Conservation (phyloP, 2,113 vertebrate species). For the Murina feae region DNA sequence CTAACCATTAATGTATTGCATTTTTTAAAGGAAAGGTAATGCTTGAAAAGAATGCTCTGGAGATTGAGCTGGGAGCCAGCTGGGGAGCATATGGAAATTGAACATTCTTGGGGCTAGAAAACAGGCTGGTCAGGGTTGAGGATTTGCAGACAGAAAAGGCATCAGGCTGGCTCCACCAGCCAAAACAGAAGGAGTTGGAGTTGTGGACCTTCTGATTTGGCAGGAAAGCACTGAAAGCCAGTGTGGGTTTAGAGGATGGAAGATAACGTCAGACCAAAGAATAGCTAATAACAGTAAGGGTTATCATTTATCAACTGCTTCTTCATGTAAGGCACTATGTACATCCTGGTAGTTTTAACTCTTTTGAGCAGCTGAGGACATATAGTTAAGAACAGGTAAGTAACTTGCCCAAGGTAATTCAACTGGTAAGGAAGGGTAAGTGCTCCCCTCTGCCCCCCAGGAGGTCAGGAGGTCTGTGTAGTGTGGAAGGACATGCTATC, state of each 20-base stretch:
- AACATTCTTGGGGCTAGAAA: conserved; percentile 22
- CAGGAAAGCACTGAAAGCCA: not conserved
- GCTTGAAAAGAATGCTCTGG: conserved; percentile 44
- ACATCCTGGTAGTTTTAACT: not conserved
- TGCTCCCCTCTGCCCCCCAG: not conserved
- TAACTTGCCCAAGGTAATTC: not conserved
- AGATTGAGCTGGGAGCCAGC: conserved; percentile 34
- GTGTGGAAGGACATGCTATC: not conserved
- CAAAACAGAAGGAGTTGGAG: not conserved
- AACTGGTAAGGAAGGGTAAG: not conserved
- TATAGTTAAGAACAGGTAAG: not conserved
- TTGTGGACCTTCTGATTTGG: not conserved
- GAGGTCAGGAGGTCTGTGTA: not conserved
- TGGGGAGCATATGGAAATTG: conserved; percentile 56
- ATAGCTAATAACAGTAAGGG: not conserved
- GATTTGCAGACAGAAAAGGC: conserved; percentile 33
- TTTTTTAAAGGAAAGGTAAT: conserved; percentile 48
- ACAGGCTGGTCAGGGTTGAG: not conserved
- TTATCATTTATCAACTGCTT: not conserved
- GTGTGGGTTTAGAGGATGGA: not conserved
- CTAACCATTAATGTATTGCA: conserved; percentile 29
- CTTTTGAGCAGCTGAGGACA: not conserved
- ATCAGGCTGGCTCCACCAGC: not conserved
- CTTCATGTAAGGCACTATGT: not conserved
- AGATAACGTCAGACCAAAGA: not conserved